Percentiles rank a stretch among this genome's conserved stretches.
phyloP scores from a whole-genome alignment of 2,113 vertebrate genomes.

The Microcebus lehilahytsara region DNA sequence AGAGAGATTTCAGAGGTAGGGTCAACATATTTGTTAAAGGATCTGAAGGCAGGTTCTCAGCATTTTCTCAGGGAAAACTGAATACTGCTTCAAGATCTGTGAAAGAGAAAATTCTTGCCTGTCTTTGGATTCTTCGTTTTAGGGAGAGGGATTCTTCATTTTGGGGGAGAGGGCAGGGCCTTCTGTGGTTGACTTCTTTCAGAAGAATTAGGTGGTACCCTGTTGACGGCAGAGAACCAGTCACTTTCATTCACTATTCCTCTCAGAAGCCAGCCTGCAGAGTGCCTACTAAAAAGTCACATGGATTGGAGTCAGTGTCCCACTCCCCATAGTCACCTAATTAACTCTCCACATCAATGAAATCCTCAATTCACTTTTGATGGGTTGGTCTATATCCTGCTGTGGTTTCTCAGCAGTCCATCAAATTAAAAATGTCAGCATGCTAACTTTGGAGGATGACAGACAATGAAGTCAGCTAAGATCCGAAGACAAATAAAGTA shows the following conservation, averaged over 20 bases:
- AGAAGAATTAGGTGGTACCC: not conserved
- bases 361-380: constrained; percentile 62
- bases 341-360: constrained; percentile 71
- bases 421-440: constrained; percentile 76
- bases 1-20: not conserved
- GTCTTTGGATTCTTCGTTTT: not conserved
- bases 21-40: not conserved
- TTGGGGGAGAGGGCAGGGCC: accelerated
- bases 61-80: not conserved
- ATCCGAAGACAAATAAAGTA: constrained; percentile 29
- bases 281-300: not conserved
- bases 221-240: not conserved
- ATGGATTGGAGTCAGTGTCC: constrained; percentile 53
- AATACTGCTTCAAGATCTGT: not conserved
- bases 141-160: not conserved
- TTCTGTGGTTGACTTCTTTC: not conserved
- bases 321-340: constrained; percentile 58
- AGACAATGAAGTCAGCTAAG: constrained; percentile 55
- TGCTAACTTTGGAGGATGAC: constrained; percentile 47
- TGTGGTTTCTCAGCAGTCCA: constrained; percentile 71
- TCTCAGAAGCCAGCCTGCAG: not conserved
- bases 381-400: constrained; percentile 66
- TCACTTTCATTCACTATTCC: constrained; percentile 16
- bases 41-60: not conserved
- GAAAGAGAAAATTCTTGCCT: not conserved